phyloP scores from a whole-genome alignment of 2,888 invertebrate species.

The Silvanus unidentatus region DNA sequence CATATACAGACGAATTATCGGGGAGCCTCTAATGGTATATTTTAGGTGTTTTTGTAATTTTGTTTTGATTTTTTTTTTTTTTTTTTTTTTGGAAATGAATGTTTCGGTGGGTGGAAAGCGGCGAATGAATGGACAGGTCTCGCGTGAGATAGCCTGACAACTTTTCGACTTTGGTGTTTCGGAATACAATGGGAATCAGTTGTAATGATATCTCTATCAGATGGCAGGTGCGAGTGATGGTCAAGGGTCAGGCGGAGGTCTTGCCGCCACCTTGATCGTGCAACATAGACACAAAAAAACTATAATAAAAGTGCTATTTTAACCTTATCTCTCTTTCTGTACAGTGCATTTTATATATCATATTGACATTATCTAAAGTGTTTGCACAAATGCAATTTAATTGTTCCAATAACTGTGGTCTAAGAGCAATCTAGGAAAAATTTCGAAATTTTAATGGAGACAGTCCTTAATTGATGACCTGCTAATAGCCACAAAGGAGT shows the following conservation, averaged over 20 bases:
- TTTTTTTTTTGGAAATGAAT: too few relatives aligned
- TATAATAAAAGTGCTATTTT: neutral
- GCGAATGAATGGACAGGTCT: too few relatives aligned
- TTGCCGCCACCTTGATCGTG: constrained; percentile 30
- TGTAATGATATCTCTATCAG: constrained; percentile 40
- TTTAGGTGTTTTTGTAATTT: neutral
- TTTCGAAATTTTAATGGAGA: too few relatives aligned
- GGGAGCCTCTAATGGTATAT: too few relatives aligned
- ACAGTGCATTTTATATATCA: neutral
- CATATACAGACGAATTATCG: neutral
- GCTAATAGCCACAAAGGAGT: too few relatives aligned
- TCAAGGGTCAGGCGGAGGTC: constrained; percentile 35
- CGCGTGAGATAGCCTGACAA: too few relatives aligned
- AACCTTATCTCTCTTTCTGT: neutral
- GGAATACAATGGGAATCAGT: constrained; percentile 1
- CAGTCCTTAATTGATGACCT: too few relatives aligned
- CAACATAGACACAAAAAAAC: constrained; percentile 11
- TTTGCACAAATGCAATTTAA: neutral
- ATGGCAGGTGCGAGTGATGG: constrained; percentile 39
- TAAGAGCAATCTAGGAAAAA: too few relatives aligned
- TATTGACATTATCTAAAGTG: neutral
- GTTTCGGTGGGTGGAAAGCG: too few relatives aligned
- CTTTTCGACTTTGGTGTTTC: neutral
- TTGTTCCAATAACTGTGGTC: too few relatives aligned
- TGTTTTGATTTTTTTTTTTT: too few relatives aligned